These are phyloP conservation scores for Poecilia wingei DNA, from an alignment of 2,797 vertebrate species.

Conservation along the genomic window DNA sequence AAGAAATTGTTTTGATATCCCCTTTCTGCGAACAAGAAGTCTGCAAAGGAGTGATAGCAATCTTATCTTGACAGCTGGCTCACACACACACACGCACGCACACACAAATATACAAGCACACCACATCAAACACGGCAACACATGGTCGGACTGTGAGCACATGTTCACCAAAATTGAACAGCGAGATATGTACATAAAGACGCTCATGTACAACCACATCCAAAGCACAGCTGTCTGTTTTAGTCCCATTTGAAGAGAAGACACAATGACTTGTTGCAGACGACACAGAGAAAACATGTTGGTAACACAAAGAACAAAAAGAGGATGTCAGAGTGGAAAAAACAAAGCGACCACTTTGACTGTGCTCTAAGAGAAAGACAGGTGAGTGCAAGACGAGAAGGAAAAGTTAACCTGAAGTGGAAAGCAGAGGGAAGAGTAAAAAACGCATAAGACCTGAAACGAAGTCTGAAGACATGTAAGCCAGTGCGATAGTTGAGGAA, in stretches of 20 bases:
- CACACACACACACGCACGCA: constrained; percentile 19
- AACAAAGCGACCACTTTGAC: neutral
- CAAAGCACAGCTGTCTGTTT: constrained; percentile 41
- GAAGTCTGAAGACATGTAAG: neutral
- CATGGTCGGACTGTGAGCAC: constrained; percentile 16
- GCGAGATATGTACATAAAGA: constrained; percentile 21
- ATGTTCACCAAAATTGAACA: constrained; percentile 18
- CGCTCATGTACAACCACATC: constrained; percentile 48
- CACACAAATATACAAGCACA: constrained; percentile 25
- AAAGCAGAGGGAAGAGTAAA: neutral
- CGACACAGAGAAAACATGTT: neutral
- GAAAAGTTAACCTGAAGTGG: neutral
- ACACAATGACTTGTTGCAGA: constrained; percentile 1
- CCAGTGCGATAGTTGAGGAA: neutral
- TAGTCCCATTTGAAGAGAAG: constrained; percentile 8
- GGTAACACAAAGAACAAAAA: neutral
- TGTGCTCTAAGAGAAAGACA: neutral
- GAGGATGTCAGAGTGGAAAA: neutral
- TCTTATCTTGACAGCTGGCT: constrained; percentile 50
- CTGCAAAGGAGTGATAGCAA: constrained; percentile 37
- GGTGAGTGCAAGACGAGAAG: neutral
- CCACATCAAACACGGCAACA: constrained; percentile 25
- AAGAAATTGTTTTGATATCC: constrained; percentile 36
- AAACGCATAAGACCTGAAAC: neutral
- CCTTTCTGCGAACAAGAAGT: constrained; percentile 52